Conservation (phyloP, 2,113 vertebrate genomes). For the Mus musculus region DNA sequence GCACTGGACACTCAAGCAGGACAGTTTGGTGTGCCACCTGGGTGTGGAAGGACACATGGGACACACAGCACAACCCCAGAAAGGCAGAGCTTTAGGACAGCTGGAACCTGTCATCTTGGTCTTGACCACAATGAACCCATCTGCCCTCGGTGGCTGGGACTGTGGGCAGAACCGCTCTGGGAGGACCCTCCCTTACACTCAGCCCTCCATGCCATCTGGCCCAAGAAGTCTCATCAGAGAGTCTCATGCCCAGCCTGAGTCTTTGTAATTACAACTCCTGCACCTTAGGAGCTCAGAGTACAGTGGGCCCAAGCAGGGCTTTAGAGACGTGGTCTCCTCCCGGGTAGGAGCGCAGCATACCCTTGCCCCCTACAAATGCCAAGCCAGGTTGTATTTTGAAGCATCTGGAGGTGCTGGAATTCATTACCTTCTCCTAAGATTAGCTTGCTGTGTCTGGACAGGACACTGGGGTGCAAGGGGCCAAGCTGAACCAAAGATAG, state of each 20-base stretch:
- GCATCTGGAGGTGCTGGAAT: not conserved
- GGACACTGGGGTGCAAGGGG: not conserved
- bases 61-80: no score
- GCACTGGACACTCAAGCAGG: not conserved
- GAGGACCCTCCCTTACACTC: not conserved
- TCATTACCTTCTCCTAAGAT: not conserved
- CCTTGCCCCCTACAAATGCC: not conserved
- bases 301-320: not conserved
- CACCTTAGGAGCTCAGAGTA: not conserved
- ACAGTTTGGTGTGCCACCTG: no score
- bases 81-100: not conserved
- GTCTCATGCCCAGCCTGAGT: not conserved
- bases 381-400: rapidly evolving
- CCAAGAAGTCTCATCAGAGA: not conserved
- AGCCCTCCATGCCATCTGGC: not conserved
- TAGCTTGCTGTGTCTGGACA: not conserved
- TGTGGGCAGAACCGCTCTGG: not conserved
- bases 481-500: no score
- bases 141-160: no score
- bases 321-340: not conserved
- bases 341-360: not conserved
- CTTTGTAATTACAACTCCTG: not conserved
- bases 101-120: not conserved
- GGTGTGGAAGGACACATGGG: not conserved
- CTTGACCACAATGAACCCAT: rapidly evolving